These are phyloP conservation scores for Enteromius treurensis DNA, from an alignment of 2,797 vertebrate genomes.

Conservation along the genomic window DNA sequence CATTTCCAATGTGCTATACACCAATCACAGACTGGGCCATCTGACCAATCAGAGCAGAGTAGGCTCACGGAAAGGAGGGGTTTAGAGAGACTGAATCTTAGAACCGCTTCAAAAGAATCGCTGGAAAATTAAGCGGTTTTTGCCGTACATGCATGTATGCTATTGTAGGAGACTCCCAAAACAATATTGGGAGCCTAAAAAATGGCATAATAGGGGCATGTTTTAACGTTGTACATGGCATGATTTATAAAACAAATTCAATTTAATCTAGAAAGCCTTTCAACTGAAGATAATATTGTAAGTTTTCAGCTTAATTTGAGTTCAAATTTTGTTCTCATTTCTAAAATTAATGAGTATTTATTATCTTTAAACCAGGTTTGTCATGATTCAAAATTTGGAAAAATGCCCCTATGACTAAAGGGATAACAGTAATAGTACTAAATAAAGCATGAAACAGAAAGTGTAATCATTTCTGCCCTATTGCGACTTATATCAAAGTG, in stretches of 20 bases:
- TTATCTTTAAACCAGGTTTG: background rate
- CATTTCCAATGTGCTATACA: no score
- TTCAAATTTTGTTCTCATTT: background rate
- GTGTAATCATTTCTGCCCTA: background rate
- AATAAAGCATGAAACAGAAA: background rate
- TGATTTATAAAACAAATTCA: background rate
- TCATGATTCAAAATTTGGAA: background rate
- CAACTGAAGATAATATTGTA: background rate
- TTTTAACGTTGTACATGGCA: background rate
- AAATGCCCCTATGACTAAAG: background rate
- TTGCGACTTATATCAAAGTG: background rate
- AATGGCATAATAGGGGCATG: no score
- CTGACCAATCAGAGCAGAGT: no score
- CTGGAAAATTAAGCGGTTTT: no score
- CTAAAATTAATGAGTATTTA: background rate
- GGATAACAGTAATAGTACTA: no score
- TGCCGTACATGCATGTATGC: no score
- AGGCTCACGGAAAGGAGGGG: no score
- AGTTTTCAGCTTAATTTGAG: background rate
- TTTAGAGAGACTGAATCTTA: no score
- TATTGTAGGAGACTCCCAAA: no score
- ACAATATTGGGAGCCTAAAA: no score
- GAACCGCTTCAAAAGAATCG: no score
- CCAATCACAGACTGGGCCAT: no score
- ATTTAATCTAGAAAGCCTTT: background rate